These are phyloP conservation scores for Rhynchotus rufescens DNA, from an alignment of 2,797 vertebrate genomes.

Conservation along the genomic window DNA sequence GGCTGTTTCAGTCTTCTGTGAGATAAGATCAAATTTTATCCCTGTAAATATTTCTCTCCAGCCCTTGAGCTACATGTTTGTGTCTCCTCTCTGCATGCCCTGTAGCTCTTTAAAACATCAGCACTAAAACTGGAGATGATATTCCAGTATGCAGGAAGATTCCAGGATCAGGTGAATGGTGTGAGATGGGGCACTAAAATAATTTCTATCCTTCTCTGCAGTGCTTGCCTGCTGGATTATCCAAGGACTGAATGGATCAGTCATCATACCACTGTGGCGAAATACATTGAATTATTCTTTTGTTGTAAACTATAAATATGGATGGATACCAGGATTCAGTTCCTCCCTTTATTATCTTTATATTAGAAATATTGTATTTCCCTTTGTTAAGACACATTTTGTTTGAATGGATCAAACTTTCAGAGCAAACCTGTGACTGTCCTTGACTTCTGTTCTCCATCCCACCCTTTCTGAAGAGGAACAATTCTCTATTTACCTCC, in stretches of 20 bases:
- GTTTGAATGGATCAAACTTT: background rate
- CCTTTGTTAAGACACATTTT: background rate
- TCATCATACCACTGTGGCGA: background rate
- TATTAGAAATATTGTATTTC: background rate
- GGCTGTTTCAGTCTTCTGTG: background rate
- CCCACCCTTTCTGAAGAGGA: background rate
- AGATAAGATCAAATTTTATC: background rate
- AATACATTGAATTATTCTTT: background rate
- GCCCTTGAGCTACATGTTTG: slow-evolving; percentile 19
- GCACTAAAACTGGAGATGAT: slow-evolving; percentile 4
- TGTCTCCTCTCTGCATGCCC: background rate
- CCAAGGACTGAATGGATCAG: background rate
- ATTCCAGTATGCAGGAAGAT: background rate
- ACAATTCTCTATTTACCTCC: background rate
- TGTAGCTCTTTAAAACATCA: slow-evolving; percentile 26
- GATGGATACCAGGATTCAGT: background rate
- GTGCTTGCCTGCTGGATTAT: background rate
- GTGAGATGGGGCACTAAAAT: background rate
- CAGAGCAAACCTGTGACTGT: background rate
- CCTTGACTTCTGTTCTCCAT: background rate
- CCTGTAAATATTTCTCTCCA: slow-evolving; percentile 32
- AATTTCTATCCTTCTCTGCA: background rate
- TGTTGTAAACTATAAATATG: background rate
- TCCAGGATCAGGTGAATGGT: background rate
- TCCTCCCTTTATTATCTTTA: background rate